Evolutionary conservation across 2,113 vertebrate species (phyloP).

Genomic region (Callospermophilus lateralis): DNA sequence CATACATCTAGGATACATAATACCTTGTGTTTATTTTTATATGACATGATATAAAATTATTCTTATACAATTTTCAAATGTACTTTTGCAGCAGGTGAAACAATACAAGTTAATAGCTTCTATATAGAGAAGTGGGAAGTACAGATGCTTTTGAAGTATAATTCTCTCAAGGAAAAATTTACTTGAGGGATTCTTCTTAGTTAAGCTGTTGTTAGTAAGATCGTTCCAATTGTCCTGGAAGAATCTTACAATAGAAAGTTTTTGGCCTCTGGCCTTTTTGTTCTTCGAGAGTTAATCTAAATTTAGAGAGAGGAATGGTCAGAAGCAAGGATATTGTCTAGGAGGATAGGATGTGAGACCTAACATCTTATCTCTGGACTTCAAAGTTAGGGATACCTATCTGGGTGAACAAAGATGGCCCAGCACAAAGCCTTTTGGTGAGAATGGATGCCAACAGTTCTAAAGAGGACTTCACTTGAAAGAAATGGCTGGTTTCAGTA

Average conservation of each 20-base stretch:
- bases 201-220: neutral
- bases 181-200: slow-evolving; percentile 21
- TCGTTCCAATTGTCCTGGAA: neutral
- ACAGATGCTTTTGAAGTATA: neutral
- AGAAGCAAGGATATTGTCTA: neutral
- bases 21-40: neutral
- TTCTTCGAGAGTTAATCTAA: neutral
- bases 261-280: neutral
- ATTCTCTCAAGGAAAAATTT: neutral
- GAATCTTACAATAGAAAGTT: neutral
- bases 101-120: neutral
- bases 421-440: neutral
- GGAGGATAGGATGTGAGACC: neutral
- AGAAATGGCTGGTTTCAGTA: neutral
- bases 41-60: neutral
- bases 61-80: neutral
- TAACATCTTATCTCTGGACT: neutral
- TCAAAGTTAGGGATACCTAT: neutral
- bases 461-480: neutral
- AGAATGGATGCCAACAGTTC: neutral
- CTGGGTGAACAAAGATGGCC: neutral
- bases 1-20: neutral
- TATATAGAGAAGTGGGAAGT: neutral
- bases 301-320: neutral
- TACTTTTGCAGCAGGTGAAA: neutral